Evolutionary conservation across 23 tunicate species (phyloP), one percentile per base, ranked within the genome.

Genomic region (Trididemnum clinides): DNA sequence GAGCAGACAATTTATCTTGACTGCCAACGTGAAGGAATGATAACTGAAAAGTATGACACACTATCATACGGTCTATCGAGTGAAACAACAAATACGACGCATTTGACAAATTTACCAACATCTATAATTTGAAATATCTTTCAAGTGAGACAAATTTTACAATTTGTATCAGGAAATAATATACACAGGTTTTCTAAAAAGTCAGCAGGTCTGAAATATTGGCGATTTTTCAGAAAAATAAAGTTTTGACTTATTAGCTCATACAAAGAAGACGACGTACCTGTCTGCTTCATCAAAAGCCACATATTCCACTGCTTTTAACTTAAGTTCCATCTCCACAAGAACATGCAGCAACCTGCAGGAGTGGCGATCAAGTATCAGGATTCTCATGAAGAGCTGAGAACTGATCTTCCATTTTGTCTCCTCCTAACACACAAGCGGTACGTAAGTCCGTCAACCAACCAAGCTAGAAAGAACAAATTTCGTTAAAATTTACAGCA

Each of bases 231-330:
- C n/a, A n/a, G n/a, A n/a, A n/a, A n/a, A n/a, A n/a, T n/a, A n/a
- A n/a, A n/a, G n/a, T n/a, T n/a, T n/a, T n/a, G n/a, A n/a, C n/a
- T n/a, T n/a, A n/a, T n/a, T n/a, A n/a, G n/a, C n/a, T n/a, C n/a
- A n/a, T n/a, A n/a, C n/a, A n/a, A n/a, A n/a, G n/a, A n/a, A n/a
- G n/a, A n/a, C n/a, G n/a, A 38, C 28, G 37, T 7, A 94, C 96
- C 96, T 84, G 73, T 96, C 99, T 15, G 99, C 99, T 82, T 96
- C 99, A 75, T 96, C 99, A 85, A 96, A 96, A 28, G 91, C 99
- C 23, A 88, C 90, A 63, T 87, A 87, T 69, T 96, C 90, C 28
- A 96, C 90, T 51, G 71, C 57, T n/a, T 82, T 39, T 35, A 96
- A 73, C 32, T 86, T 63, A 26, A 87, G 75, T 23, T 96, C 92